Conservation (phyloP, 92 coral and sea anemone genomes). For the Pocillopora grandis region DNA sequence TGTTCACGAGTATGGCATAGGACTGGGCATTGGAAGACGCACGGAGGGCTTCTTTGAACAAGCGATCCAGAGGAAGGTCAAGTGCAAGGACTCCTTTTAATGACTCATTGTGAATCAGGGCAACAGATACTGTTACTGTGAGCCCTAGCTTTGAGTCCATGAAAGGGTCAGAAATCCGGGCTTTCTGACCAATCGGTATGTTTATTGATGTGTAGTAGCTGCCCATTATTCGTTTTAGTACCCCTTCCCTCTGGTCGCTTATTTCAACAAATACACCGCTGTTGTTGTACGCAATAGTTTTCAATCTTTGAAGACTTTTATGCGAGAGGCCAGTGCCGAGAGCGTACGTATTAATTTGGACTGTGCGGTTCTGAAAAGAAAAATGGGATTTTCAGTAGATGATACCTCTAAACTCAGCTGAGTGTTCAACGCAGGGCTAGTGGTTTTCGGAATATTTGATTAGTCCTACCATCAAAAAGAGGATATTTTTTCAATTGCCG, state of each 20-base stretch:
- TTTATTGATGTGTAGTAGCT: slow-evolving; percentile 56
- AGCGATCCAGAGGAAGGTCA: slow-evolving; percentile 57
- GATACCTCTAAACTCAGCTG: too few relatives aligned
- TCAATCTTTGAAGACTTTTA: slow-evolving; percentile 33
- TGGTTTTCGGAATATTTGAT: too few relatives aligned
- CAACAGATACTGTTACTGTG: slow-evolving; percentile 54
- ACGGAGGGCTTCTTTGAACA: slow-evolving; percentile 53
- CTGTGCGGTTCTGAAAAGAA: slow-evolving; percentile 39
- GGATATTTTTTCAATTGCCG: too few relatives aligned
- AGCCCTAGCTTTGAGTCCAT: slow-evolving; percentile 47
- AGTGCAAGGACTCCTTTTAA: slow-evolving; percentile 69
- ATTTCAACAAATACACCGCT: slow-evolving; percentile 55
- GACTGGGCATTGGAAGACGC: slow-evolving; percentile 22
- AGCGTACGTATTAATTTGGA: slow-evolving; percentile 69
- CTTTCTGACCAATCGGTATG: slow-evolving; percentile 20
- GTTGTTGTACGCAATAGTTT: slow-evolving; percentile 41
- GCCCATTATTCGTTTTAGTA: slow-evolving; percentile 54
- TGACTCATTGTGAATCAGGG: slow-evolving; percentile 37
- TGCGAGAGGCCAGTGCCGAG: slow-evolving; percentile 49
- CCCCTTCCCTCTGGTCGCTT: slow-evolving; percentile 36
- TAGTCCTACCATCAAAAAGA: too few relatives aligned
- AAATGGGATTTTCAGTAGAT: neutral
- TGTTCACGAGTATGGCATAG: slow-evolving; percentile 48
- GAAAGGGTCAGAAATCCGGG: slow-evolving; percentile 46
- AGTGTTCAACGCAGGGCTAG: too few relatives aligned